Conservation (phyloP, 2,113 vertebrate genomes). For the Hystrix cristata region DNA sequence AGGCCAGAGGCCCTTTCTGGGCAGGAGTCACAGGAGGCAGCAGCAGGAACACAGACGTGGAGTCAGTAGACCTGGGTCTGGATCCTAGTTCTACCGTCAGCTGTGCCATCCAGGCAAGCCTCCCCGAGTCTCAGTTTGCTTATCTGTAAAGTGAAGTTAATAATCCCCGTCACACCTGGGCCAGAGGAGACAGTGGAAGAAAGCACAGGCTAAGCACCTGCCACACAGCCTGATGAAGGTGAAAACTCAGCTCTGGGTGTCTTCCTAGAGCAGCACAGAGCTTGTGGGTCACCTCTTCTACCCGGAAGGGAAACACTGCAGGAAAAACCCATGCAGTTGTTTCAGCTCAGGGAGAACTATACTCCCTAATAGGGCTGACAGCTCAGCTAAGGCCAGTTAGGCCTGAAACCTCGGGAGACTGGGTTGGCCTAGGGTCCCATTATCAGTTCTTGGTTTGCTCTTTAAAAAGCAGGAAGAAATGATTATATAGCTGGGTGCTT, state of each 20-base stretch:
- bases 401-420: neutral
- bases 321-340: neutral
- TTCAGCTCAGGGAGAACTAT: neutral
- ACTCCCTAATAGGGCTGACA: neutral
- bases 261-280: neutral
- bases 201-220: neutral
- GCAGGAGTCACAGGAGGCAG: neutral
- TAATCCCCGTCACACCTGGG: neutral
- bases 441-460: neutral
- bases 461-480: neutral
- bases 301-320: neutral
- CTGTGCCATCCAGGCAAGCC: neutral
- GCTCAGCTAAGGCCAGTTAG: neutral
- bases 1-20: conserved; percentile 1
- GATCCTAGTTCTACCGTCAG: neutral
- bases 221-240: accelerated
- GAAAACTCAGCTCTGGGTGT: neutral
- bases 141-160: neutral
- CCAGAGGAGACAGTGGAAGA: neutral
- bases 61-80: neutral
- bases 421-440: neutral
- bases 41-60: neutral
- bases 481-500: neutral
- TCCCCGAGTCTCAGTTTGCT: neutral
- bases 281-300: neutral